Evolutionary conservation across 2,888 invertebrate species (phyloP).

Genomic region (Perithous albicinctus): DNA sequence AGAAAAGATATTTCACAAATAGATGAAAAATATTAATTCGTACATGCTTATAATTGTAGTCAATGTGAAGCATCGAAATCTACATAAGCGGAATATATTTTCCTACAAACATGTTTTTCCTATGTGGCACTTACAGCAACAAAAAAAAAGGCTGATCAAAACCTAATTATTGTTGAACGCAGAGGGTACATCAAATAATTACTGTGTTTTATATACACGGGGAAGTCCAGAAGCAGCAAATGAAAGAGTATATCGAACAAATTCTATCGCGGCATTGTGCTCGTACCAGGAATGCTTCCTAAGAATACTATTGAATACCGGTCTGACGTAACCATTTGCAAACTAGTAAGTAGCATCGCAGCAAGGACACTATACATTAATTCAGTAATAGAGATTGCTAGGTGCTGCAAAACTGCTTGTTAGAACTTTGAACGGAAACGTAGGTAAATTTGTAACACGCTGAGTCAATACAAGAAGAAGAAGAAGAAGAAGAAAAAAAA

Average conservation of each 20-base stretch:
- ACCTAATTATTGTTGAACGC: background rate
- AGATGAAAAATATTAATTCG: too few species aligned
- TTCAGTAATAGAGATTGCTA: conserved; percentile 19
- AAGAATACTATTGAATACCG: conserved; percentile 10
- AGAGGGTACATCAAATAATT: background rate
- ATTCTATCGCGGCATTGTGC: conserved; percentile 45
- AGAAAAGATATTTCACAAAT: background rate
- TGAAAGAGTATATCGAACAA: conserved; percentile 14
- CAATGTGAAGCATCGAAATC: too few species aligned
- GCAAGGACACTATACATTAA: conserved; percentile 34
- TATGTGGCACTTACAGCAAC: background rate
- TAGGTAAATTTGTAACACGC: background rate
- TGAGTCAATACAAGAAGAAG: background rate
- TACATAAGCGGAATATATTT: too few species aligned
- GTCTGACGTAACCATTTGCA: conserved; percentile 27
- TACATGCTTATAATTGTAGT: too few species aligned
- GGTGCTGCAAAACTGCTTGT: background rate
- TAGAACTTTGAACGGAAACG: conserved; percentile 26
- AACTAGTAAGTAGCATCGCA: conserved; percentile 21
- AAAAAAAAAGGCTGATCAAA: background rate
- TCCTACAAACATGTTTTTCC: background rate
- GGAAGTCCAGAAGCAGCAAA: background rate
- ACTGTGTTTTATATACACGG: background rate
- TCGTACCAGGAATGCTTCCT: conserved; percentile 21
- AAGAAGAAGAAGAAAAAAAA: too few species aligned